Percentiles rank a stretch among this genome's conserved stretches.
phyloP scores from a whole-genome alignment of 2,113 vertebrate species.

The Herpetotheres cachinnans region DNA sequence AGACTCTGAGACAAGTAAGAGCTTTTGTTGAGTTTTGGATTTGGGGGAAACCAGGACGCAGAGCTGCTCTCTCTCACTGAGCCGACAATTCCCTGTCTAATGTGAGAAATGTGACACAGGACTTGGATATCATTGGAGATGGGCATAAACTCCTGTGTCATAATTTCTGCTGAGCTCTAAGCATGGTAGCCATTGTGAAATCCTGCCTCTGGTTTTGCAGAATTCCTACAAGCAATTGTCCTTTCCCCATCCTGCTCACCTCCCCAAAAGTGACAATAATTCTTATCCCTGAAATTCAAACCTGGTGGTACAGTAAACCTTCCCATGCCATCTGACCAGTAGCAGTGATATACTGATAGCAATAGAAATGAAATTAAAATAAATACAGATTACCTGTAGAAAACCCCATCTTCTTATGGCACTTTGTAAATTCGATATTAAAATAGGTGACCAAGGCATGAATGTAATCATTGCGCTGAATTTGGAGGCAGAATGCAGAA shows the following conservation, averaged over 20 bases:
- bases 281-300: neutral
- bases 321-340: neutral
- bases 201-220: neutral
- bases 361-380: neutral
- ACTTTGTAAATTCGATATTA: constrained; percentile 98
- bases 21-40: neutral
- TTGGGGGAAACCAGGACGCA: neutral
- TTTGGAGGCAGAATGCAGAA: constrained; percentile 93
- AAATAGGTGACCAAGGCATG: constrained; percentile 97
- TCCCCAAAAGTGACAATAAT: neutral
- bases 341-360: neutral
- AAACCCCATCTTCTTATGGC: constrained; percentile 97
- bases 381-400: constrained; percentile 84
- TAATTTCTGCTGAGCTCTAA: neutral
- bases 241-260: neutral
- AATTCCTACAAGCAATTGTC: neutral
- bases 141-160: neutral
- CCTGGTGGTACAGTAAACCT: neutral
- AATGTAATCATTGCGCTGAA: constrained; percentile 95
- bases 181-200: neutral
- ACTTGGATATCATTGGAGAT: neutral
- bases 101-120: neutral
- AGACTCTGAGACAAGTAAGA: neutral
- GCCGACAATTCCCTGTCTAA: neutral
- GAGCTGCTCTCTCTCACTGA: neutral